Percentiles rank a stretch among this genome's conserved stretches.
phyloP scores from a whole-genome alignment of 2,113 vertebrate species.

The Ammospiza caudacuta region DNA sequence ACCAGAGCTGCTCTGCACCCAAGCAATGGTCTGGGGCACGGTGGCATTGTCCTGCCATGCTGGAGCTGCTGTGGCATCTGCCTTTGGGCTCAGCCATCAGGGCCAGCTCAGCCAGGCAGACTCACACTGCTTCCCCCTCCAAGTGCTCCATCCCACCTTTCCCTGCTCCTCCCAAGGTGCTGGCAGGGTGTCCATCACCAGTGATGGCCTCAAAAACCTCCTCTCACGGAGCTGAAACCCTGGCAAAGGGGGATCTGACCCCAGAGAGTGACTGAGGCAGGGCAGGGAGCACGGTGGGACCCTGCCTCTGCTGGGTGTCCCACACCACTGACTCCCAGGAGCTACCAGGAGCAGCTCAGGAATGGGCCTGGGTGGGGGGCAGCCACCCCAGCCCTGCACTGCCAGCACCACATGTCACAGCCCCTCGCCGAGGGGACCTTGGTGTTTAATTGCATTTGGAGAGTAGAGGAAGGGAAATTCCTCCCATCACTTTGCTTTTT shows the following conservation, averaged over 20 bases:
- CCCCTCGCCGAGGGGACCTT: background rate
- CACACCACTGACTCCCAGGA: background rate
- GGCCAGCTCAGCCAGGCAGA: background rate
- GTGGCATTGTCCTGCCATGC: fast-evolving
- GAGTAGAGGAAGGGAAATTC: background rate
- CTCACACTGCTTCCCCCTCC: fast-evolving
- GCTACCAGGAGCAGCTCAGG: background rate
- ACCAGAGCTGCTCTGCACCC: background rate
- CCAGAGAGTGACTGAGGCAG: fast-evolving
- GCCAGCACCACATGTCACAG: background rate
- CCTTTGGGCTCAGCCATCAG: fast-evolving
- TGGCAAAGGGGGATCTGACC: background rate
- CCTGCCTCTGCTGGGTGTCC: fast-evolving
- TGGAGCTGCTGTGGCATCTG: background rate
- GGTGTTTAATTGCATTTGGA: slow-evolving; percentile 13
- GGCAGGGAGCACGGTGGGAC: fast-evolving
- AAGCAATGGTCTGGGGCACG: fast-evolving
- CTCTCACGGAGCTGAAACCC: background rate
- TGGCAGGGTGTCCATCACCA: background rate
- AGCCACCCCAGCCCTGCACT: background rate
- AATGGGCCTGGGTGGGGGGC: background rate
- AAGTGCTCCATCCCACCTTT: background rate
- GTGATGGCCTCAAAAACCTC: background rate
- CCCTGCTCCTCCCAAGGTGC: background rate
- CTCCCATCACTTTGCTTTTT: background rate